These are phyloP conservation scores for Prionailurus viverrinus DNA, from an alignment of 2,113 vertebrate species.

Conservation along the genomic window DNA sequence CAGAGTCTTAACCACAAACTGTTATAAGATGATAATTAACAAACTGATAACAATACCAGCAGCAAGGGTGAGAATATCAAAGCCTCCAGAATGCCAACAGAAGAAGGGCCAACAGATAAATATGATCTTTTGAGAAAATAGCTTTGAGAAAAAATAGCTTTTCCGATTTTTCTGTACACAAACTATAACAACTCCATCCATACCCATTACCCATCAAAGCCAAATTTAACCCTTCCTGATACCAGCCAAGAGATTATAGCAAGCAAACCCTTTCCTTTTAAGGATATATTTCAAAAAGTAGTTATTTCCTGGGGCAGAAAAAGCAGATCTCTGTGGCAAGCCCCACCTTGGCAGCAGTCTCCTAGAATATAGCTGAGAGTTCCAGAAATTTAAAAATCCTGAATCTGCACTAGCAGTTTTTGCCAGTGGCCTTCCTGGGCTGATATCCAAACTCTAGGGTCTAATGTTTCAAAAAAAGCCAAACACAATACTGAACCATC, in stretches of 20 bases:
- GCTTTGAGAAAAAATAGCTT: background rate
- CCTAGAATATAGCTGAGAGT: slow-evolving; percentile 17
- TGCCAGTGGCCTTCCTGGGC: slow-evolving; percentile 53
- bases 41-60: slow-evolving; percentile 18
- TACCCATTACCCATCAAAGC: slow-evolving; percentile 44
- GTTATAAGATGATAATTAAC: background rate
- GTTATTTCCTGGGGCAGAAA: slow-evolving; percentile 66
- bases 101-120: background rate
- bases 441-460: slow-evolving; percentile 56
- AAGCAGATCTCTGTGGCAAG: slow-evolving; percentile 39
- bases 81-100: background rate
- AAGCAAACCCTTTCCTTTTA: slow-evolving; percentile 64
- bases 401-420: slow-evolving; percentile 28
- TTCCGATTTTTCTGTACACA: slow-evolving; percentile 26
- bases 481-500: slow-evolving; percentile 63
- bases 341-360: slow-evolving; percentile 58
- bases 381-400: slow-evolving; percentile 71
- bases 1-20: slow-evolving; percentile 31
- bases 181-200: slow-evolving; percentile 20
- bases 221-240: slow-evolving; percentile 62
- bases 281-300: slow-evolving; percentile 43
- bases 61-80: background rate
- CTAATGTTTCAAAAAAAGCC: slow-evolving; percentile 73
- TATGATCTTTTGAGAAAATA: background rate
- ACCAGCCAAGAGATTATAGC: background rate